Conservation (phyloP, 2,113 vertebrate species). For the Salvelinus sp. region DNA sequence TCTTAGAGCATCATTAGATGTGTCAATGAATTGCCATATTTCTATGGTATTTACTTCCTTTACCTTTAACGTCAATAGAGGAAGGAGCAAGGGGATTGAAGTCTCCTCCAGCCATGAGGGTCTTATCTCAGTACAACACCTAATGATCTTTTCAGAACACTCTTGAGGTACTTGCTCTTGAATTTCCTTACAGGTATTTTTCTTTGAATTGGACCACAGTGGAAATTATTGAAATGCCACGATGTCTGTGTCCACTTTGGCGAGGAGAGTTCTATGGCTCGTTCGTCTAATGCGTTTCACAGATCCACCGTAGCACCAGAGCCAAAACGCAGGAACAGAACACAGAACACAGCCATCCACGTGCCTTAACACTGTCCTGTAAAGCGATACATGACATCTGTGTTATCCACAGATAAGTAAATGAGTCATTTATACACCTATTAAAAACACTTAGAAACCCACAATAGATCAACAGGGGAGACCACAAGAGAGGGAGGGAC, state of each 20-base stretch:
- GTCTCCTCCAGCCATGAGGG: neutral
- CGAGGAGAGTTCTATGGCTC: slow-evolving; percentile 44
- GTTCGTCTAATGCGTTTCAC: slow-evolving; percentile 29
- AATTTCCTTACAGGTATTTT: neutral
- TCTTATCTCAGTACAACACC: neutral
- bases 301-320: slow-evolving; percentile 2
- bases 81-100: neutral
- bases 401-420: neutral
- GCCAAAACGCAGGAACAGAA: neutral
- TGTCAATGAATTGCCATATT: neutral
- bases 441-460: no score
- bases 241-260: slow-evolving; percentile 50
- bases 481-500: no score
- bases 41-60: neutral
- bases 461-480: no score
- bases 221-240: slow-evolving; percentile 55
- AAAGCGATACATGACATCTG: neutral
- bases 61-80: neutral
- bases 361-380: neutral
- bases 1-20: neutral
- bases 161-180: neutral
- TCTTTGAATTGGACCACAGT: slow-evolving; percentile 31
- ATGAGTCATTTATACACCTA: no score
- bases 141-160: neutral
- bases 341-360: neutral